Evolutionary conservation across 2,888 invertebrate species (phyloP).

Genomic region (Agrilus cyanescens): DNA sequence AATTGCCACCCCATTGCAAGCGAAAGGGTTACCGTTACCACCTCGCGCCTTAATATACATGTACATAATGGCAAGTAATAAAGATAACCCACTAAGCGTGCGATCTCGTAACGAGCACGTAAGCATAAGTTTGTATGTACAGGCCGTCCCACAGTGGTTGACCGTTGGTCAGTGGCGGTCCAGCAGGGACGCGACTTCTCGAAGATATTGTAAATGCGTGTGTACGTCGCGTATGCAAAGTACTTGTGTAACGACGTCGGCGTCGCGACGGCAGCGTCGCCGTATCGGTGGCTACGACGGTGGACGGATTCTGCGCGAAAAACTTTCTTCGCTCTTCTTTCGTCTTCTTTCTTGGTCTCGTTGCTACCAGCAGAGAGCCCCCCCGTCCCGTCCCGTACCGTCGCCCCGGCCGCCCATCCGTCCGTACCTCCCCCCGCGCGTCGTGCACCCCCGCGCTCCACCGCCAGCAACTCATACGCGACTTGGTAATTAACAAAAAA

Average conservation of each 20-base stretch:
- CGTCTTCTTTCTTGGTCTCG: conserved; percentile 1
- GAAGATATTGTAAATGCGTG: no score
- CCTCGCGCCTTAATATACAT: no score
- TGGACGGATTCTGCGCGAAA: conserved; percentile 1
- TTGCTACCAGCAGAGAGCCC: conserved; percentile 7
- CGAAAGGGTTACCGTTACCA: no score
- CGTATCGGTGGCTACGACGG: conserved; percentile 3
- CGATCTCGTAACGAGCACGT: no score
- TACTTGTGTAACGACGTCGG: neutral
- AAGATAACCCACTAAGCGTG: no score
- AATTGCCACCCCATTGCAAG: no score
- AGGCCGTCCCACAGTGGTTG: no score
- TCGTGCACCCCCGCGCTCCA: conserved; percentile 24
- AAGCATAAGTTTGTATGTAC: no score
- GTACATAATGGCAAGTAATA: no score
- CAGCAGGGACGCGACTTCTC: no score
- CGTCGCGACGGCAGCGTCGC: conserved; percentile 1
- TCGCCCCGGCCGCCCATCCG: conserved; percentile 20
- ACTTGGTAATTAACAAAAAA: conserved; percentile 40
- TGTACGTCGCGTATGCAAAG: no score
- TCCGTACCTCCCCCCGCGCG: conserved; percentile 26
- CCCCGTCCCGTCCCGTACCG: conserved; percentile 15
- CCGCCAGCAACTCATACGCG: conserved; percentile 29
- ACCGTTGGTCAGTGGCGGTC: no score
- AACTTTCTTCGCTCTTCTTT: neutral